Conservation (phyloP, 2,113 vertebrate genomes). For the Monarcha castaneiventris region DNA sequence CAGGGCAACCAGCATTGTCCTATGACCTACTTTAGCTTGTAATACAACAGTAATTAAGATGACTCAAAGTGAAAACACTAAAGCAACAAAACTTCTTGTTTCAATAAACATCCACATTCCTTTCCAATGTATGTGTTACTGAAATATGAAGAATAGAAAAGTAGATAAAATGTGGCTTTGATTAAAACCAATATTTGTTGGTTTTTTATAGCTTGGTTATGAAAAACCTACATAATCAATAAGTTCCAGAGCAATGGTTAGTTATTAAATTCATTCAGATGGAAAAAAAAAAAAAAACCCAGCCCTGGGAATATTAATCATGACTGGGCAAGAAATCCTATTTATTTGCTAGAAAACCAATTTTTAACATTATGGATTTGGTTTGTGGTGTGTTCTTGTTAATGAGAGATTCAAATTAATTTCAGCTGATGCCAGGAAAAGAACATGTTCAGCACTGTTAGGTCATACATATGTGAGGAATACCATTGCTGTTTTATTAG, state of each 20-base stretch:
- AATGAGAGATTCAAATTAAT: conserved; percentile 60
- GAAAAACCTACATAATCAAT: conserved; percentile 19
- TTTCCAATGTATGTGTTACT: neutral
- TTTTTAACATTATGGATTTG: conserved; percentile 43
- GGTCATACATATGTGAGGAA: conserved; percentile 20
- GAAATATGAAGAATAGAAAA: conserved; percentile 9
- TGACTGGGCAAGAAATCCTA: neutral
- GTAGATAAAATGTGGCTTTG: conserved; percentile 33
- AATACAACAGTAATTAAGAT: neutral
- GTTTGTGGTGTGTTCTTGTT: conserved; percentile 26
- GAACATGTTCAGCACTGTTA: conserved; percentile 26
- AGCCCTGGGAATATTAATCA: neutral
- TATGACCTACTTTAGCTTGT: neutral
- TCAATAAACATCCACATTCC: conserved; percentile 33
- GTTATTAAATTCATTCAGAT: neutral
- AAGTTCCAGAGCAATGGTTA: neutral
- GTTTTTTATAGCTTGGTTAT: neutral
- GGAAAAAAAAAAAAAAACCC: neutral
- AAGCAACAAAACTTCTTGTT: conserved; percentile 10
- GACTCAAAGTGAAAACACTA: neutral
- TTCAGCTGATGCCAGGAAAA: conserved; percentile 50
- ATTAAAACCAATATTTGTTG: conserved; percentile 19
- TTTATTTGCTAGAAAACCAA: conserved; percentile 23
- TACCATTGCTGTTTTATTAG: conserved; percentile 64
- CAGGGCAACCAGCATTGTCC: neutral